Evolutionary conservation across 2,113 vertebrate species (phyloP).

Genomic region (Diphyllodes magnificus): DNA sequence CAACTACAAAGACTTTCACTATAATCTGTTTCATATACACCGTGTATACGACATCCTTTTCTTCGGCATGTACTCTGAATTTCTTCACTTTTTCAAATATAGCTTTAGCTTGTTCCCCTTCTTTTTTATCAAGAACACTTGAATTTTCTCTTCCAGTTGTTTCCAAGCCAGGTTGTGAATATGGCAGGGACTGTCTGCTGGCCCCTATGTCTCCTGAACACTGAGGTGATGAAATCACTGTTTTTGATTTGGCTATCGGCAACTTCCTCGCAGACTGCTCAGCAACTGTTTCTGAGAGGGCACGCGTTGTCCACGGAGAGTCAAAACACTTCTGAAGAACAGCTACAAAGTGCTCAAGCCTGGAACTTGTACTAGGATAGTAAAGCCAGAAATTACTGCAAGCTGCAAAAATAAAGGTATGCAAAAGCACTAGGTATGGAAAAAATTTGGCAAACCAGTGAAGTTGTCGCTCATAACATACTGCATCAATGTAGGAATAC

Average conservation of each 20-base stretch:
- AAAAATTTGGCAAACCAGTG: conserved; percentile 87
- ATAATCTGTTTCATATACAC: conserved; percentile 85
- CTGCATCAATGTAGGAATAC: conserved; percentile 79
- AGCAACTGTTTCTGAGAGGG: conserved; percentile 81
- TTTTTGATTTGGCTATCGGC: conserved; percentile 67
- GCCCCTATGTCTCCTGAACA: conserved; percentile 59
- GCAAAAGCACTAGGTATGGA: conserved; percentile 82
- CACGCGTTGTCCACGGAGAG: conserved; percentile 83
- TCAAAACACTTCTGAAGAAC: conserved; percentile 85
- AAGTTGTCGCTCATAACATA: conserved; percentile 80
- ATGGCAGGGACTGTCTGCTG: conserved; percentile 69
- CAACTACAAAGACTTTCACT: conserved; percentile 76
- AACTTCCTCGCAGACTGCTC: conserved; percentile 74
- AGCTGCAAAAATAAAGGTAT: conserved; percentile 80
- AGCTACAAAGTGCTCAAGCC: conserved; percentile 81
- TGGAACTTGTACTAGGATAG: conserved; percentile 82
- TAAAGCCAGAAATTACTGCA: conserved; percentile 85
- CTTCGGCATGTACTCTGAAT: conserved; percentile 78
- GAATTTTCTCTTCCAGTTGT: conserved; percentile 69
- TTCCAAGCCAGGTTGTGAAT: conserved; percentile 69
- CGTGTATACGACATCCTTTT: conserved; percentile 80
- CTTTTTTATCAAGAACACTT: conserved; percentile 82
- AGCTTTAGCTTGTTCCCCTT: conserved; percentile 85
- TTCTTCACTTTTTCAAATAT: conserved; percentile 86
- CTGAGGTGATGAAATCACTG: conserved; percentile 57